phyloP scores from a whole-genome alignment of 2,113 vertebrate genomes.

The Rhinoderma darwinii region DNA sequence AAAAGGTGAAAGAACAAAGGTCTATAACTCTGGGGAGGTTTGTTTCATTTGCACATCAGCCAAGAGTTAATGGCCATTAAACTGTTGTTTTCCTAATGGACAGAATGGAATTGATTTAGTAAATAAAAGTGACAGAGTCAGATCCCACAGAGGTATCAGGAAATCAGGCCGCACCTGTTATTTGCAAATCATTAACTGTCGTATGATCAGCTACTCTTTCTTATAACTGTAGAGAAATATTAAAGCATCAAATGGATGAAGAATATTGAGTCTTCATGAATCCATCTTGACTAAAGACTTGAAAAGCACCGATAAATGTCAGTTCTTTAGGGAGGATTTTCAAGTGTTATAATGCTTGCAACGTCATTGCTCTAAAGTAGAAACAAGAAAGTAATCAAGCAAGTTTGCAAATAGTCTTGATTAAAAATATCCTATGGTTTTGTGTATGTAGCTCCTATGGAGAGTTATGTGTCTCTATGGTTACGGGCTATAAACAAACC shows the following conservation, averaged over 20 bases:
- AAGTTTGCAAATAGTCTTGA: no score
- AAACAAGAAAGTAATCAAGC: no score
- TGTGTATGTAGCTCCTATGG: no score
- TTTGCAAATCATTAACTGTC: slow-evolving; percentile 77
- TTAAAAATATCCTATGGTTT: no score
- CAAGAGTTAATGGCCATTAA: slow-evolving; percentile 84
- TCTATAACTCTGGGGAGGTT: slow-evolving; percentile 78
- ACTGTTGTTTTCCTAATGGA: slow-evolving; percentile 81
- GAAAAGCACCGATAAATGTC: not conserved
- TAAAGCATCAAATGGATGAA: not conserved
- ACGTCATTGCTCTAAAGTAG: no score
- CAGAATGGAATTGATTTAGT: slow-evolving; percentile 83
- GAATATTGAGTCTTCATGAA: not conserved
- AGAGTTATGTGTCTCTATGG: no score
- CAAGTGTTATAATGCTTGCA: no score
- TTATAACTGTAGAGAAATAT: slow-evolving; percentile 13
- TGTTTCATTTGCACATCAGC: slow-evolving; percentile 83
- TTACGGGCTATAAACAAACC: no score
- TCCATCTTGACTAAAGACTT: not conserved
- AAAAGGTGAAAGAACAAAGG: slow-evolving; percentile 79
- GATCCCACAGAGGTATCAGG: slow-evolving; percentile 73
- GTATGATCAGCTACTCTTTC: slow-evolving; percentile 76
- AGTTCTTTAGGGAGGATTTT: not conserved
- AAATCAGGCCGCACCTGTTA: slow-evolving; percentile 79
- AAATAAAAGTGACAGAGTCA: slow-evolving; percentile 83